Conservation (phyloP, 2,888 invertebrate species). For the Julus scanicus region DNA sequence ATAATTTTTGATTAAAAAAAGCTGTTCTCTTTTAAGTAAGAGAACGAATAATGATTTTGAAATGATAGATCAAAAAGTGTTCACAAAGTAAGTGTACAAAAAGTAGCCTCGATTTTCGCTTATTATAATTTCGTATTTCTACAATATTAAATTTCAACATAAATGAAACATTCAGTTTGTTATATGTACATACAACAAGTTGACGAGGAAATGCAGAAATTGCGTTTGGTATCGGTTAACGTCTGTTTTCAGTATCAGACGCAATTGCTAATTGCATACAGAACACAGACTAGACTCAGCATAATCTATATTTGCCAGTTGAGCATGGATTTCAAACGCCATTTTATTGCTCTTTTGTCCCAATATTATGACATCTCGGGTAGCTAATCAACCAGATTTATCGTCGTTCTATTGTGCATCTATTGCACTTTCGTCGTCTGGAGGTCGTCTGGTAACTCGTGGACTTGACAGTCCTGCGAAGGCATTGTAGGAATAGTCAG, state of each 20-base stretch:
- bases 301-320: not conserved
- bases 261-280: not conserved
- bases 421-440: not conserved
- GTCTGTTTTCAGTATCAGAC: not conserved
- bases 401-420: not conserved
- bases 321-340: not conserved
- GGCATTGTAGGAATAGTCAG: too few relatives aligned
- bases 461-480: not conserved
- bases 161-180: too few relatives aligned
- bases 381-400: not conserved
- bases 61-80: too few relatives aligned
- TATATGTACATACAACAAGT: too few relatives aligned
- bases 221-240: not conserved
- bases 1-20: too few relatives aligned
- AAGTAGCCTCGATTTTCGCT: too few relatives aligned
- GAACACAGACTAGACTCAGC: not conserved
- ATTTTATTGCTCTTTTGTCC: not conserved
- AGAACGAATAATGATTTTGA: too few relatives aligned
- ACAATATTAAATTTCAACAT: too few relatives aligned
- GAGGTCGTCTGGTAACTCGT: not conserved
- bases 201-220: too few relatives aligned
- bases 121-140: too few relatives aligned
- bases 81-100: too few relatives aligned
- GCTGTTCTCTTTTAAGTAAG: too few relatives aligned
- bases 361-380: not conserved